Percentiles rank a stretch among this genome's conserved stretches.
Evolutionary conservation across 2,888 invertebrate species (phyloP).

Genomic region (Tenthredo distinguenda): DNA sequence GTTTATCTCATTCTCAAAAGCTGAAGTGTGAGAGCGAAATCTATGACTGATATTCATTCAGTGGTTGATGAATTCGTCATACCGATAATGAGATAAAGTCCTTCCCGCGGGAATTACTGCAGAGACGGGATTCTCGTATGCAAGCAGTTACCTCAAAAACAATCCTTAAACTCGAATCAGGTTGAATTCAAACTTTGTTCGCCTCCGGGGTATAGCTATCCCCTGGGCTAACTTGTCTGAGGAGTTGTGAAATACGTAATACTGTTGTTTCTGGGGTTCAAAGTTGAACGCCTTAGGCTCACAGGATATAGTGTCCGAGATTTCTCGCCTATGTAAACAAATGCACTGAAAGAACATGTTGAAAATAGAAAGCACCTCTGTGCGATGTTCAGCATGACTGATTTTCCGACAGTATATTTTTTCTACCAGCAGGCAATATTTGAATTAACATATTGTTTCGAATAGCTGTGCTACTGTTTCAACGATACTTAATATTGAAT

Average conservation of each 20-base stretch:
- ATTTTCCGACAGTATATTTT: no score
- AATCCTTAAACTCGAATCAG: conserved; percentile 21
- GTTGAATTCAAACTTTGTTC: conserved; percentile 11
- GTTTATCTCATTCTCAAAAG: background rate
- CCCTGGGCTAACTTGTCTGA: conserved; percentile 2
- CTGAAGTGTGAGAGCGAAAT: background rate
- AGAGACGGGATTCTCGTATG: background rate
- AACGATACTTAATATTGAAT: background rate
- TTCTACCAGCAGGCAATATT: no score
- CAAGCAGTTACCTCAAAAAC: background rate
- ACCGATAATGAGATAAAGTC: background rate
- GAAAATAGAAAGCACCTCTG: no score
- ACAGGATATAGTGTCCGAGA: background rate
- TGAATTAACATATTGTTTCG: background rate
- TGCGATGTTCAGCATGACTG: no score
- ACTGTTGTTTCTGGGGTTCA: background rate
- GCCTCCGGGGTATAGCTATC: background rate
- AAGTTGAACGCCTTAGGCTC: background rate
- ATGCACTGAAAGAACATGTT: background rate
- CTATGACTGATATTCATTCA: background rate
- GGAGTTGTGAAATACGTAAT: conserved; percentile 15
- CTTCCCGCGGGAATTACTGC: background rate
- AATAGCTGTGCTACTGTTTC: background rate
- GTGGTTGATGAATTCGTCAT: background rate
- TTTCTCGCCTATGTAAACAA: background rate